Percentiles rank a stretch among this genome's conserved stretches.
These are phyloP conservation scores for Polyergus mexicanus DNA, from an alignment of 1,140 invertebrate genomes.

Conservation along the genomic window DNA sequence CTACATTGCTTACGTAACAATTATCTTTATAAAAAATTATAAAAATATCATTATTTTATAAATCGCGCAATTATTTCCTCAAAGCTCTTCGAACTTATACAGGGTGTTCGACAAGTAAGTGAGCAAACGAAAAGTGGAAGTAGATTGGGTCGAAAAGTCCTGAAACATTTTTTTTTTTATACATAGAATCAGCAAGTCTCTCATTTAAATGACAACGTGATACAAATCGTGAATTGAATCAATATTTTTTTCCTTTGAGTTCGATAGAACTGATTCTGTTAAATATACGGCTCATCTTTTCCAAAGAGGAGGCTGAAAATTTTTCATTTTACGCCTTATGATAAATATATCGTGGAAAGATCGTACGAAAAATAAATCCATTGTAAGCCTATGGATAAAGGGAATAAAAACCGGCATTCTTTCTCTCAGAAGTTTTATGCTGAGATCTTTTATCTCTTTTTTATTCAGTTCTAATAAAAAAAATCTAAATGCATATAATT, in stretches of 20 bases:
- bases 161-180: no score
- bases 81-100: constrained; percentile 9
- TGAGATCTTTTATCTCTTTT: background rate
- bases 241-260: background rate
- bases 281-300: background rate
- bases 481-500: background rate
- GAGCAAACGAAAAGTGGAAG: no score
- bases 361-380: constrained; percentile 7
- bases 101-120: no score
- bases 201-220: constrained; percentile 34
- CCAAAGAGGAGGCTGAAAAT: background rate
- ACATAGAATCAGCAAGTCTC: background rate
- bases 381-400: background rate
- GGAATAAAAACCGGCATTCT: constrained; percentile 16
- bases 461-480: background rate
- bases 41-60: background rate
- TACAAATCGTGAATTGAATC: constrained; percentile 3
- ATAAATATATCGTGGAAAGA: constrained; percentile 17
- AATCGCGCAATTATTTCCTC: constrained; percentile 5
- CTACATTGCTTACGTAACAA: background rate
- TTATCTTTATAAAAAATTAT: background rate
- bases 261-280: constrained; percentile 22
- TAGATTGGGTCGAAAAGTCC: no score
- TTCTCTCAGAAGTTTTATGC: background rate
- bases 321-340: constrained; percentile 3